These are phyloP conservation scores for Laticauda colubrina DNA, from an alignment of 2,113 vertebrate genomes.

Conservation along the genomic window DNA sequence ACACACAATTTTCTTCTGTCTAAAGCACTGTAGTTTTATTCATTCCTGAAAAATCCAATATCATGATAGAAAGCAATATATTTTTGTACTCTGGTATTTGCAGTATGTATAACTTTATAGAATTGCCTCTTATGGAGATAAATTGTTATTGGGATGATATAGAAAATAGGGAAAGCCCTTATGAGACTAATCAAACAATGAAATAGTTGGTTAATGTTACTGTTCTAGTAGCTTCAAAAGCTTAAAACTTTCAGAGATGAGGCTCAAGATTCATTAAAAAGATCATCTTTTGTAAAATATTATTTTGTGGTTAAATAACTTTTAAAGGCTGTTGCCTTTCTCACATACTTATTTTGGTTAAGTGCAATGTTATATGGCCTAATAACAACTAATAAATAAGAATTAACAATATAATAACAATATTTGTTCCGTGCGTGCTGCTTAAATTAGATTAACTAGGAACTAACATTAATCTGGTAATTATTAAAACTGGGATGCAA, in stretches of 20 bases:
- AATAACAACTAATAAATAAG: neutral
- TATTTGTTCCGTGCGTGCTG: neutral
- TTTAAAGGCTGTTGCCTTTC: neutral
- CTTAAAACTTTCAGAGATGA: neutral
- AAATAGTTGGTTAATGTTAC: neutral
- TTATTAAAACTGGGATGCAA: neutral
- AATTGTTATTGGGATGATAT: conserved; percentile 22
- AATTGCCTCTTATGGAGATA: conserved; percentile 43
- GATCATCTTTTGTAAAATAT: neutral
- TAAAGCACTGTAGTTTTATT: conserved; percentile 24
- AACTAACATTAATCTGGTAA: neutral
- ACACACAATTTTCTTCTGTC: neutral
- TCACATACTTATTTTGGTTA: neutral
- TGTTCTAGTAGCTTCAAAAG: neutral
- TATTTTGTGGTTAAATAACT: neutral
- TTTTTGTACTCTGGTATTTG: conserved; percentile 39
- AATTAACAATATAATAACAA: neutral
- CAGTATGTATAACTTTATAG: conserved; percentile 25
- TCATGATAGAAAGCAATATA: conserved; percentile 32
- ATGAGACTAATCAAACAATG: neutral
- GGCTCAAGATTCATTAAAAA: neutral
- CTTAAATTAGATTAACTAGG: neutral
- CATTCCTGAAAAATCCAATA: conserved; percentile 26
- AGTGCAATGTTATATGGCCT: neutral
- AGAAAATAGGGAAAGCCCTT: conserved; percentile 16